Evolutionary conservation across 2,797 vertebrate genomes (phyloP), one percentile per base, ranked within the genome.

Genomic region (Vespertilio murinus): DNA sequence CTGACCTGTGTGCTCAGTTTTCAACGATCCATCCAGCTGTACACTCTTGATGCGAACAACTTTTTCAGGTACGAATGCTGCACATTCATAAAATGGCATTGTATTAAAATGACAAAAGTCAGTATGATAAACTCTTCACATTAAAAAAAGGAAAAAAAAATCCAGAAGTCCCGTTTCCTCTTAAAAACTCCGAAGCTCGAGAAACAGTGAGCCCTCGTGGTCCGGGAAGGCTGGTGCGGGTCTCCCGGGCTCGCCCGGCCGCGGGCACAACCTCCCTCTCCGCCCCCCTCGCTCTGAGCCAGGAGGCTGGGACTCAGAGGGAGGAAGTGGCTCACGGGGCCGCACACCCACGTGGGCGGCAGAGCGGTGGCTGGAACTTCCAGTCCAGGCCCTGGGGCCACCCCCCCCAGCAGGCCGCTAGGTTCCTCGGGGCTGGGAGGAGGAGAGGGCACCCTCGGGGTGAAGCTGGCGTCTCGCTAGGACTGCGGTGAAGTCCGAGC

Each of bases 251-350:
- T 40, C 42, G 14, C 28, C 3, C 8, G 38, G n/a, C 82, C 71
- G 0, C 0, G 1, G 33, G 6, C 16, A 28, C 49, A 12, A 2
- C 17, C 45, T 42, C 73, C 40, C 17, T 1, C 0, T 30, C 52
- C 17, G 20, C 65, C 8, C n/a, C 30, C 45, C 56, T 74, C 84
- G 9, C 30, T 23, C 20, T 8, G 18, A 74, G 9, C 0, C 23
- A 9, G 3, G 45, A 87, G 54, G 67, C 65, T 54, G 30, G 4
- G 77, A 4, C 69, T 25, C 8, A 6, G 17, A 81, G 42, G 33
- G 38, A 86, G 73, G 84, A 81, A 56, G 91, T 22, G 38, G 56
- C 17, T n/a, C 45, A 18, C 28, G 8, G 65, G 33, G 75, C 35
- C 54, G 35, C 74, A 33, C 7, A 65, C 42, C 17, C 10, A 6